Evolutionary conservation across 2,113 vertebrate genomes (phyloP).

Genomic region (Tyrannus savana): DNA sequence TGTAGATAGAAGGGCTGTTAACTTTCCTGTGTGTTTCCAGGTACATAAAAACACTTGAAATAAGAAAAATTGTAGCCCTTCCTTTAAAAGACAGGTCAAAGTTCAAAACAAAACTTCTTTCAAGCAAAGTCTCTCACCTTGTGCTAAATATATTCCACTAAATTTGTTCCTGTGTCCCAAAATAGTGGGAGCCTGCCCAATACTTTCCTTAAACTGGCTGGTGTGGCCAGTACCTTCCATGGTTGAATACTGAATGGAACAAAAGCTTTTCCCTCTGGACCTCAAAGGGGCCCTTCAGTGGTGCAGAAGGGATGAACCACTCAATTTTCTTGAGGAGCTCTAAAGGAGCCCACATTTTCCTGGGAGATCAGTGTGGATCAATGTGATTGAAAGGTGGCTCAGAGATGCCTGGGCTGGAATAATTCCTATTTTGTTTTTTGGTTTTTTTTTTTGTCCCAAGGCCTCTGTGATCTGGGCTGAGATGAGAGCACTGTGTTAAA

Average conservation of each 20-base stretch:
- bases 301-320: background rate
- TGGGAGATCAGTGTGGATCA: background rate
- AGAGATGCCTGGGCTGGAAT: background rate
- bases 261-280: slow-evolving; percentile 39
- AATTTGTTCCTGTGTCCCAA: background rate
- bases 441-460: background rate
- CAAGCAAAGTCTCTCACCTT: background rate
- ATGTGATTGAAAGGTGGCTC: background rate
- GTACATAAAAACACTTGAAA: background rate
- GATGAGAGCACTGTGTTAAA: background rate
- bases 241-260: background rate
- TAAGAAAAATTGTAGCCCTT: background rate
- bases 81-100: background rate
- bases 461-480: background rate
- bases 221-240: background rate
- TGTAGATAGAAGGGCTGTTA: background rate
- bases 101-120: background rate
- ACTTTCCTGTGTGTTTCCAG: background rate
- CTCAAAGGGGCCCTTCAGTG: background rate
- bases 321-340: background rate
- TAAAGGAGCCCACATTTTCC: background rate
- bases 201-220: background rate
- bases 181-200: background rate
- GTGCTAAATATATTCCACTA: background rate
- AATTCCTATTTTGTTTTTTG: background rate